Conservation (phyloP, 2,113 vertebrate species). For the Anguilla rostrata region DNA sequence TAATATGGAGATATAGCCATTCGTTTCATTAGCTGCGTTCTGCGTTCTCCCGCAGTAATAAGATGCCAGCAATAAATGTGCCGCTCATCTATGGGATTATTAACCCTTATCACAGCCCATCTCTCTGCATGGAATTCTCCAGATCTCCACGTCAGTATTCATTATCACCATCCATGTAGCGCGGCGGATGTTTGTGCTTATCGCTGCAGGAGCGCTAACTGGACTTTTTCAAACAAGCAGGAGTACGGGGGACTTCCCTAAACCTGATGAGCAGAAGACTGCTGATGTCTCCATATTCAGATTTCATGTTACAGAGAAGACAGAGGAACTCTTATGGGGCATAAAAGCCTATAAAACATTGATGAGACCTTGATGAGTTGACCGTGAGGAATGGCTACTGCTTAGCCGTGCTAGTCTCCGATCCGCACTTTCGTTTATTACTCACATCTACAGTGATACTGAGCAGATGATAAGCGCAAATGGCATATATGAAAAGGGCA, state of each 20-base stretch:
- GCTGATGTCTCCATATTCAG: constrained; percentile 58
- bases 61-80: background rate
- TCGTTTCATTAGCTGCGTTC: background rate
- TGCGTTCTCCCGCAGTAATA: background rate
- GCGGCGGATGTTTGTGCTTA: background rate
- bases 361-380: background rate
- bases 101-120: background rate
- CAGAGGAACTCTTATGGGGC: background rate
- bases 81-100: background rate
- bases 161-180: background rate
- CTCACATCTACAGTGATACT: background rate
- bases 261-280: background rate
- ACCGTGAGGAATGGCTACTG: background rate
- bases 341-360: constrained; percentile 47
- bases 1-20: constrained; percentile 32
- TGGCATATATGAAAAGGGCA: background rate
- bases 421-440: background rate
- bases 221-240: background rate
- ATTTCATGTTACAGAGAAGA: constrained; percentile 53
- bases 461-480: background rate
- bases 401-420: background rate
- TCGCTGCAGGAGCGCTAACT: background rate
- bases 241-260: background rate
- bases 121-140: background rate
- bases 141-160: background rate